Conservation (phyloP, 2,888 invertebrate species). For the Drosophila suboccidentalis region DNA sequence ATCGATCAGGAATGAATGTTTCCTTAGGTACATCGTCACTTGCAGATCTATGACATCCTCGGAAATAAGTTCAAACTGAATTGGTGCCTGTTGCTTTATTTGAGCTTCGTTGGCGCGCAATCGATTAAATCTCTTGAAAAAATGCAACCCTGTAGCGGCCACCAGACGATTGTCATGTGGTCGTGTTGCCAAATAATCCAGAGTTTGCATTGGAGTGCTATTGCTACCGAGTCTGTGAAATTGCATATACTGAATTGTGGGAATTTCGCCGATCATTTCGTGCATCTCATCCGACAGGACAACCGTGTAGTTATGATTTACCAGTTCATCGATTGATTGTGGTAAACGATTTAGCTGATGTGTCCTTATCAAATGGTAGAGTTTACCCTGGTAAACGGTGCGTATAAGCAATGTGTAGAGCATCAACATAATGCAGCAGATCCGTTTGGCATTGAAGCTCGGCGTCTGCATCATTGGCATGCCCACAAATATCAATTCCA, state of each 20-base stretch:
- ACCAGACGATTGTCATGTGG: constrained; percentile 22
- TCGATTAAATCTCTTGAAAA: constrained; percentile 51
- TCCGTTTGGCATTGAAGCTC: constrained; percentile 38
- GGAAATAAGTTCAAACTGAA: constrained; percentile 48
- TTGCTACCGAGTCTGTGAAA: constrained; percentile 21
- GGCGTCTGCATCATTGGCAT: constrained; percentile 52
- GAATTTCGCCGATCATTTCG: constrained; percentile 43
- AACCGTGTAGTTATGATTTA: constrained; percentile 52
- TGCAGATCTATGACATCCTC: constrained; percentile 59
- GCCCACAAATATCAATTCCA: constrained; percentile 59
- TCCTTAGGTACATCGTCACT: constrained; percentile 66
- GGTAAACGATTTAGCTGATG: constrained; percentile 59
- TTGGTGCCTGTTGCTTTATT: background rate
- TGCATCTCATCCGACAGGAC: constrained; percentile 38
- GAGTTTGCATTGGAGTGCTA: background rate
- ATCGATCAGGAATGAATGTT: constrained; percentile 73
- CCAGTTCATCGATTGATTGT: constrained; percentile 52
- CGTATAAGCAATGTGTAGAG: constrained; percentile 71
- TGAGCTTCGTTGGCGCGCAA: constrained; percentile 14
- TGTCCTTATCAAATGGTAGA: constrained; percentile 73
- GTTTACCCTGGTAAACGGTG: constrained; percentile 74
- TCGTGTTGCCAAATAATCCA: constrained; percentile 40
- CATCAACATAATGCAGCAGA: constrained; percentile 58
- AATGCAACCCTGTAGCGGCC: constrained; percentile 40
- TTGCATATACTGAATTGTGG: constrained; percentile 41